These are phyloP conservation scores for Hermetia illucens DNA, from an alignment of 1,140 invertebrate genomes.

Conservation along the genomic window DNA sequence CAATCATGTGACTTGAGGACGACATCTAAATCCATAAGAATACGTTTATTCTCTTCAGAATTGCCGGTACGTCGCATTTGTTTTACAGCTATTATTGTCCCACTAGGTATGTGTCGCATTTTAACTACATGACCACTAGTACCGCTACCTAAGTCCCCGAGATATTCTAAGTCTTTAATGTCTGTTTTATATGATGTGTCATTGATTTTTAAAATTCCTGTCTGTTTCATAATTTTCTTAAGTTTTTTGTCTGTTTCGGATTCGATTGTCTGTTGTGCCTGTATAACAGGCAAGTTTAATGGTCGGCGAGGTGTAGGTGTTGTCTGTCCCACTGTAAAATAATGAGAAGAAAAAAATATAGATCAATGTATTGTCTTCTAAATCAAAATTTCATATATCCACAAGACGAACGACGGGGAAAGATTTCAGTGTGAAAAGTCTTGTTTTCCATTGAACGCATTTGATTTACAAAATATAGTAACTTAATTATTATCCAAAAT, in stretches of 20 bases:
- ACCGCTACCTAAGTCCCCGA: slow-evolving; percentile 87
- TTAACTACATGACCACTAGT: slow-evolving; percentile 96
- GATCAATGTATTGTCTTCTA: not conserved
- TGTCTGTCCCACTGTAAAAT: slow-evolving; percentile 6
- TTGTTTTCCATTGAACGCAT: not conserved
- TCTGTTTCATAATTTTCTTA: slow-evolving; percentile 39
- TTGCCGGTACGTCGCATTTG: slow-evolving; percentile 97
- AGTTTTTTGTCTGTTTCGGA: slow-evolving; percentile 34
- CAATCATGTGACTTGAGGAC: slow-evolving; percentile 94
- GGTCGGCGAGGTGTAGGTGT: slow-evolving; percentile 11
- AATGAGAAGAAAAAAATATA: slow-evolving; percentile 2
- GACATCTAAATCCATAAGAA: slow-evolving; percentile 97
- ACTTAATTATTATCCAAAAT: not conserved
- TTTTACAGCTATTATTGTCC: slow-evolving; percentile 87
- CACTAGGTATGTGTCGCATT: slow-evolving; percentile 81
- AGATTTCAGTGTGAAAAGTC: not conserved
- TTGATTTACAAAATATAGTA: not conserved
- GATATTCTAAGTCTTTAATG: slow-evolving; percentile 71
- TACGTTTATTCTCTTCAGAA: slow-evolving; percentile 91
- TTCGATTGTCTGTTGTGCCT: slow-evolving; percentile 31
- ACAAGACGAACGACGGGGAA: not conserved
- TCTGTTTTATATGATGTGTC: slow-evolving; percentile 67
- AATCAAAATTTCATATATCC: not conserved
- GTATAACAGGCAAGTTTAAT: slow-evolving; percentile 1
- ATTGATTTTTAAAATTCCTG: slow-evolving; percentile 71